phyloP scores from a whole-genome alignment of 2,888 invertebrate genomes.

The Eristalinus sepulchralis region DNA sequence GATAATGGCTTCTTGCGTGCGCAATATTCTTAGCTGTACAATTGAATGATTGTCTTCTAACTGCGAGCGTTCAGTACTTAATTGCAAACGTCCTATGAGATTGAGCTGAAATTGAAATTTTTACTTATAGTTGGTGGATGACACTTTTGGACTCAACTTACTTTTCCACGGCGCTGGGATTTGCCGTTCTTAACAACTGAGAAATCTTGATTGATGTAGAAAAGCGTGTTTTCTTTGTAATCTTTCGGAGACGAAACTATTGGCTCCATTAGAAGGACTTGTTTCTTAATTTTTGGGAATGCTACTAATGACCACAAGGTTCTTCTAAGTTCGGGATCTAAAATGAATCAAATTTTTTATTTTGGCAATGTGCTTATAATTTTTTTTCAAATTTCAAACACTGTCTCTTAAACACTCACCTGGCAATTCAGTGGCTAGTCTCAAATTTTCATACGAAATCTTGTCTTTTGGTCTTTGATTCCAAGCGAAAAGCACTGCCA shows the following conservation, averaged over 20 bases:
- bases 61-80: slow-evolving; percentile 96
- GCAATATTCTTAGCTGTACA: slow-evolving; percentile 95
- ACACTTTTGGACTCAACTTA: slow-evolving; percentile 72
- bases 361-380: too few relatives aligned
- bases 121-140: not conserved
- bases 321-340: slow-evolving; percentile 93
- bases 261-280: slow-evolving; percentile 92
- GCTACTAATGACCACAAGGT: slow-evolving; percentile 98
- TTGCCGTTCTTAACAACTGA: slow-evolving; percentile 96
- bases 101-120: slow-evolving; percentile 84
- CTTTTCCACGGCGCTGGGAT: slow-evolving; percentile 95
- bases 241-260: slow-evolving; percentile 94
- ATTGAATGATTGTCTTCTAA: slow-evolving; percentile 99
- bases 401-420: slow-evolving; percentile 78
- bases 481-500: slow-evolving; percentile 99
- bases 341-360: not conserved
- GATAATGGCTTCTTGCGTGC: slow-evolving; percentile 98
- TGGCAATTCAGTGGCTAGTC: slow-evolving; percentile 97
- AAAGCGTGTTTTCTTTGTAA: slow-evolving; percentile 94
- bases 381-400: not conserved
- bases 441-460: slow-evolving; percentile 97
- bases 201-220: slow-evolving; percentile 99
- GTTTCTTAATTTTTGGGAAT: slow-evolving; percentile 97
- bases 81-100: slow-evolving; percentile 95
- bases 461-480: slow-evolving; percentile 96